These are phyloP conservation scores for Myotis vivesi DNA, from an alignment of 2,797 vertebrate genomes.

Conservation along the genomic window DNA sequence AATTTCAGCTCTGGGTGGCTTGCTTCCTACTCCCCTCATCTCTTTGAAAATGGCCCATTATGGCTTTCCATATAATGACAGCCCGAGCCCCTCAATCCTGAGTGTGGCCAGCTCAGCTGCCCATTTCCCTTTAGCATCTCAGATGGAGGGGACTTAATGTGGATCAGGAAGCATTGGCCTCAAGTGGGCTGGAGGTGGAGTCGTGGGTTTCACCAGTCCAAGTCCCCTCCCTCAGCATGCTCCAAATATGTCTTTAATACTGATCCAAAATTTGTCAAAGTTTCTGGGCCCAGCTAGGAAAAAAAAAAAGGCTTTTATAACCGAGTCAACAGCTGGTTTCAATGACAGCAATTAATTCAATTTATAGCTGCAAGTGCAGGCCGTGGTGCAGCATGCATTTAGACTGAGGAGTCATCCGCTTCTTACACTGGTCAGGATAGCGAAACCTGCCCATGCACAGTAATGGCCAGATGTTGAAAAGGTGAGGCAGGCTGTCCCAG, in stretches of 20 bases:
- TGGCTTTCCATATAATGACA: background rate
- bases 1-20: background rate
- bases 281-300: background rate
- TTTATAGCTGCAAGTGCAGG: background rate
- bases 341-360: constrained; percentile 21
- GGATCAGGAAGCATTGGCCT: background rate
- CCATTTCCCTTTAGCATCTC: background rate
- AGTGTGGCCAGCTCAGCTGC: background rate
- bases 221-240: too few relatives aligned
- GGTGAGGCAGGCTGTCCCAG: background rate
- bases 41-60: background rate
- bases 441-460: background rate
- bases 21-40: background rate
- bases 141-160: background rate
- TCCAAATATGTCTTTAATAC: background rate
- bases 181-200: background rate
- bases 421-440: background rate
- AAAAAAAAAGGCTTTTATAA: constrained; percentile 13
- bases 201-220: background rate
- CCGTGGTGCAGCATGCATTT: background rate
- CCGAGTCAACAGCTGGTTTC: constrained; percentile 12
- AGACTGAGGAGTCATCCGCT: background rate
- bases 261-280: background rate
- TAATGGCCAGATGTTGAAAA: background rate
- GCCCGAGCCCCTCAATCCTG: background rate